A percentile compares a stretch with the other conserved stretches of the same genome.
Evolutionary conservation across 2,888 invertebrate genomes (phyloP).

Genomic region (Listrodromus nycthemerus): DNA sequence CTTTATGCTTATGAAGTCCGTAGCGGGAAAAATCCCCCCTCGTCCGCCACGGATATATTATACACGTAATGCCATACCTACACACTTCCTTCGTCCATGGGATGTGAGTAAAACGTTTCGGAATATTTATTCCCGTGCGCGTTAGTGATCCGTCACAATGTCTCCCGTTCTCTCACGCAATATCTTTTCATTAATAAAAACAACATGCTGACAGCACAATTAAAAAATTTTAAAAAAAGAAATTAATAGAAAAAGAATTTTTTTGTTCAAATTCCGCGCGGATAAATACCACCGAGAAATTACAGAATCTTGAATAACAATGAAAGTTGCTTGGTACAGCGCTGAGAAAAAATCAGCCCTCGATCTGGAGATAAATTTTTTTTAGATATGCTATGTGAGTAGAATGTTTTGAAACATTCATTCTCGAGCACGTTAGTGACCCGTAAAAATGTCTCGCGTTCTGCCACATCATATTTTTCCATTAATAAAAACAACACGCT

Average conservation of each 20-base stretch:
- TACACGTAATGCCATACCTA: slow-evolving; percentile 28
- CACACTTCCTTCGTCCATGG: not conserved
- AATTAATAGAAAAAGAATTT: not conserved
- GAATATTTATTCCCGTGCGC: not conserved
- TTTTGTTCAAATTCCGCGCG: not conserved
- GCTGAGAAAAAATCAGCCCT: slow-evolving; percentile 41
- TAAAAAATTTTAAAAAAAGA: not conserved
- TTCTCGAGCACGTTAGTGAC: not conserved
- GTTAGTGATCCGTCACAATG: not conserved
- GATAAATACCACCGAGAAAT: not conserved
- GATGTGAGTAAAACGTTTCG: slow-evolving; percentile 3
- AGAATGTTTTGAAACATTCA: slow-evolving; percentile 8
- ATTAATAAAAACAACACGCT: not conserved
- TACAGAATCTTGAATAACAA: not conserved
- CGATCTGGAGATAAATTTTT: not conserved
- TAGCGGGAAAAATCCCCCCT: slow-evolving; percentile 43
- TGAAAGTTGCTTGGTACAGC: not conserved
- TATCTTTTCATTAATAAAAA: not conserved
- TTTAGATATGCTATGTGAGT: not conserved
- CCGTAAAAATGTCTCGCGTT: not conserved
- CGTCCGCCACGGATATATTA: slow-evolving; percentile 26
- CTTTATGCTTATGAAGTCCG: slow-evolving; percentile 43
- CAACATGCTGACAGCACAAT: not conserved
- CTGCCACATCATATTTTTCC: not conserved
- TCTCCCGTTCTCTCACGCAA: slow-evolving; percentile 8